Percentiles rank a stretch among this genome's conserved stretches.
Conservation (phyloP, 2,113 vertebrate genomes). For the Macrotus californicus region DNA sequence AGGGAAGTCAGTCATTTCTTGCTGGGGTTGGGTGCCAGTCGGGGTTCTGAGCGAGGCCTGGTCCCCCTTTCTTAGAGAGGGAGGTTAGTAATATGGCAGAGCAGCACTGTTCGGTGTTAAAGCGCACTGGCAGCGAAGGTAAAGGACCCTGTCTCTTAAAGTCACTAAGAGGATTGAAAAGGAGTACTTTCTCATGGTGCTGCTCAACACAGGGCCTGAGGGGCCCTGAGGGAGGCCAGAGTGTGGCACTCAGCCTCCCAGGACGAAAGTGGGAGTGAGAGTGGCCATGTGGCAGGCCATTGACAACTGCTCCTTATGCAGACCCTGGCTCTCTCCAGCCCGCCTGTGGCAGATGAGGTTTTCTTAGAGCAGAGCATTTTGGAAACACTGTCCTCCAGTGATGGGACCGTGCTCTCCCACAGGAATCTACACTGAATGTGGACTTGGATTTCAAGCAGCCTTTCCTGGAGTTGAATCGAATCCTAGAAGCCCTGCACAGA, state of each 20-base stretch:
- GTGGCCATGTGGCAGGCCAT: neutral
- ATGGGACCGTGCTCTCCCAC: neutral
- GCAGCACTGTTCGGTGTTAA: neutral
- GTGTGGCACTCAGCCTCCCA: neutral
- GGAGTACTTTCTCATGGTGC: neutral
- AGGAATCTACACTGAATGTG: constrained; percentile 90
- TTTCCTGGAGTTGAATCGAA: constrained; percentile 90
- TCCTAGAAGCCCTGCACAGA: constrained; percentile 89
- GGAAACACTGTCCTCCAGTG: neutral
- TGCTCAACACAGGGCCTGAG: neutral
- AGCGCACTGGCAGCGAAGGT: neutral
- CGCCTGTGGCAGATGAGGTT: neutral
- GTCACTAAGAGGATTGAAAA: neutral
- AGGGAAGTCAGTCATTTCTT: neutral
- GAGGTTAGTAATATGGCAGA: neutral
- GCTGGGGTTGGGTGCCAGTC: neutral
- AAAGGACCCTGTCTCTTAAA: neutral
- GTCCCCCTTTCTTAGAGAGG: neutral
- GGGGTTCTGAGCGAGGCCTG: neutral
- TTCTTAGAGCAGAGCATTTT: neutral
- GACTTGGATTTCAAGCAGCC: constrained; percentile 93
- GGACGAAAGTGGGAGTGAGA: neutral
- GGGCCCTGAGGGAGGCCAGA: neutral
- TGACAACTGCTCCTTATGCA: neutral
- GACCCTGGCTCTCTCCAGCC: neutral